Base-by-base conservation (phyloP, 2,797 vertebrate species). In the Danio kyathit region DNA sequence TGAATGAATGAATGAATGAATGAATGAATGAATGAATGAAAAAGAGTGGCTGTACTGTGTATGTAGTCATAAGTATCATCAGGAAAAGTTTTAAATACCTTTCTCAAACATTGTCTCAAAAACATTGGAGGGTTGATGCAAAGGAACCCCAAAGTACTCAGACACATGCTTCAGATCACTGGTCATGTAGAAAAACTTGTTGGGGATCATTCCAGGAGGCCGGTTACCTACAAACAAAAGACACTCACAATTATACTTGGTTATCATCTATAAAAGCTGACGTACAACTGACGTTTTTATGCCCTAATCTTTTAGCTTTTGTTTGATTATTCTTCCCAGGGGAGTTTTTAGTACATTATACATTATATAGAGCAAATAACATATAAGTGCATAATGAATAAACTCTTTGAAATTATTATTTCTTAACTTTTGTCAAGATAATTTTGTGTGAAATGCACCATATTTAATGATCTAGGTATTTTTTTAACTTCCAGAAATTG, bases 171-270 rank as follows among this genome's bases (percentile, higher is more conserved):
- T 9, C 1, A 99, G 0, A 60, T 99, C 97, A 5, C 87, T 89
- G 1, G 0, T 0, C 89, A 98, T 6, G 88, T 97, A 98, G 19
- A 76, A 1, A 0, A 63, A 95, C 88, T 95, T 97, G 83, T 93
- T 94, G 7, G 96, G 96, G 76, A 97, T 43, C 87, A 95, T 0
- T 66, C 78, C 94, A 52, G 96, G 97, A 0, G 97, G 91, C 41
- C 89, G 91, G 90, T 99, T 99, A 79, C 95, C 98, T 99, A 89
- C 49, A 73, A 41, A 72, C 38, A 70, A 82, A 82, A 86, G 51
- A 86, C 4, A 81, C 29, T n/a, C 29, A 1, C 29, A 43, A 0
- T 7, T 17, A 5, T 56, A 13, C 56, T 5, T 2, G 40, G 16
- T 54, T 10, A 1, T 44, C 46, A 48, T 48, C 14, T 57, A 44